Base-by-base conservation (phyloP, 2,113 vertebrate species). In the Perca fluviatilis region DNA sequence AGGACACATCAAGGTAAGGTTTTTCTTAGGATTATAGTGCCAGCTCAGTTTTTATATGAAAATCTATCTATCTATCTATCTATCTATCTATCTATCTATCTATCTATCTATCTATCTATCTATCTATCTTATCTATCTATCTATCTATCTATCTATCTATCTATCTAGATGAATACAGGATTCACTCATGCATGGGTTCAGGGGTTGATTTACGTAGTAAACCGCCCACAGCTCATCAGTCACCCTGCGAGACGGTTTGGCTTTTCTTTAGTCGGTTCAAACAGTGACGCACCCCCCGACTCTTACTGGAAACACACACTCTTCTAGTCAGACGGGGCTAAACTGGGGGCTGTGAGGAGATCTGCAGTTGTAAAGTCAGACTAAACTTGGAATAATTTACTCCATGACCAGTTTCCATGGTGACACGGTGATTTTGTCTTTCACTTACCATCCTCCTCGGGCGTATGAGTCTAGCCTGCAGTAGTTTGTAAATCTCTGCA, bases 381-480 rank as follows among this genome's bases (percentile, higher is more conserved):
- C 78, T 86, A 71, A 90, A 89, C 81, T 79, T 78, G 49, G 66
- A 85, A 80, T 83, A 77, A 85, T 64, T 84, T 14, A 69, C 69
- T 69, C 57, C 50, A 73, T 82, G 74, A 86, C 54, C 71, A 71
- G 91, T 93, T 93, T 88, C 90, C 86, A 93, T 92, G 87, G 92
- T 53, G 83, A 93, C 67, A 76, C 58, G 72, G 72, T 70, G 71
- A 78, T 88, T 69, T 53, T 10, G 84, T 74, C 61, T 88, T 84
- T 87, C 78, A 64, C 68, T 80, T 66, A 81, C 27, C 10, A 43
- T 60, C 58, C 83, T 86, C 75, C 76, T 75, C 5, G 11, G 68
- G 84, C 76, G n/a, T 78, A 88, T 71, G 84, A 77, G 69, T 85
- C 68, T 64, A 46, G 77, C 76, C 82, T 75, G 82, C 82, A 81